Conservation (phyloP, 53 echinoderm and acorn worm genomes). For the Antedon mediterranea region DNA sequence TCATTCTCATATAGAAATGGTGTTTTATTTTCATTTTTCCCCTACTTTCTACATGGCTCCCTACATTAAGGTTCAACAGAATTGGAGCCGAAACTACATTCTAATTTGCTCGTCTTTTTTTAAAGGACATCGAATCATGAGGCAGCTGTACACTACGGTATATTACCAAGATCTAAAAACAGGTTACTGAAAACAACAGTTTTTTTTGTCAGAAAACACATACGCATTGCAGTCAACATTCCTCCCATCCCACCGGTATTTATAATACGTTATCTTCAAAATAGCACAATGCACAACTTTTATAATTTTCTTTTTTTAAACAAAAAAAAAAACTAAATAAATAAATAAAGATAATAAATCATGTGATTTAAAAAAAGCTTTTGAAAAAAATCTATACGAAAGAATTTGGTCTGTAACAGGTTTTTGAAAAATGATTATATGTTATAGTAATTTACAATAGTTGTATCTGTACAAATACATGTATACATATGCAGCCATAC, state of each 20-base stretch:
- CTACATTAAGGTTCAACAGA: neutral
- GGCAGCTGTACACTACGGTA: neutral
- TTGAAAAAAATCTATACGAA: neutral
- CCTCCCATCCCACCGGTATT: neutral
- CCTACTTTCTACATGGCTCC: neutral
- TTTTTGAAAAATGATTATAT: neutral
- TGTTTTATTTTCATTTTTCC: slow-evolving; percentile 1
- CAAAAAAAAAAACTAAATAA: neutral
- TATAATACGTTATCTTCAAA: neutral
- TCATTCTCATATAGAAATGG: slow-evolving; percentile 1
- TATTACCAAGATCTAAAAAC: neutral
- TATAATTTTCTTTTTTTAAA: neutral
- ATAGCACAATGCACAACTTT: neutral
- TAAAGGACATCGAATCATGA: neutral
- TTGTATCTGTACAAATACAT: neutral
- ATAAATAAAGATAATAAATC: neutral
- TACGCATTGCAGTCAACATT: neutral
- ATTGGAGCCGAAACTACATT: neutral
- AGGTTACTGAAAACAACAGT: neutral
- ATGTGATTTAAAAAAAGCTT: neutral
- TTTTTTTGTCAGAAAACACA: neutral
- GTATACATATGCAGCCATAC: no score
- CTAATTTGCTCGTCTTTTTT: neutral
- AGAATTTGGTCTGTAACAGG: neutral
- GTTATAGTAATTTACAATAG: neutral